Percentiles rank a stretch among this genome's conserved stretches.
Conservation (phyloP, 2,888 invertebrate genomes). For the Endomychus coccineus region DNA sequence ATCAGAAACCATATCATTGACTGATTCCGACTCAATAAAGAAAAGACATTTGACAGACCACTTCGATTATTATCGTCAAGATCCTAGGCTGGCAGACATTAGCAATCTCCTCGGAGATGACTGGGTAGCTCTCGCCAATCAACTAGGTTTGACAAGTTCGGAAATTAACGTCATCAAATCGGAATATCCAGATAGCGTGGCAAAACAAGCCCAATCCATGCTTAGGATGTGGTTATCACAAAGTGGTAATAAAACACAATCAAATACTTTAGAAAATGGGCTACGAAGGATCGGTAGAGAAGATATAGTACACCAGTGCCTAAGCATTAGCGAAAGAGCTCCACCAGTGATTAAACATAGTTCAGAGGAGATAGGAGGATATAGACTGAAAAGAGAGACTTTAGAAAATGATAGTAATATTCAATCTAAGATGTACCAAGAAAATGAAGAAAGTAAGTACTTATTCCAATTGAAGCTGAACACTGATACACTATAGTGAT, state of each 20-base stretch:
- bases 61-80: constrained; percentile 54
- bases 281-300: constrained; percentile 80
- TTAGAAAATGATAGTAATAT: constrained; percentile 5
- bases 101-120: constrained; percentile 65
- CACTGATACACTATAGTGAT: too few relatives aligned
- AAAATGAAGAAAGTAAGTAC: constrained; percentile 11
- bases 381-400: constrained; percentile 46
- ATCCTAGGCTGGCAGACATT: constrained; percentile 65
- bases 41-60: constrained; percentile 50
- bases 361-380: constrained; percentile 44
- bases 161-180: constrained; percentile 69
- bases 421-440: not conserved
- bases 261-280: constrained; percentile 67
- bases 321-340: constrained; percentile 52
- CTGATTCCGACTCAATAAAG: constrained; percentile 46
- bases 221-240: constrained; percentile 53
- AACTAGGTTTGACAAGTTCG: constrained; percentile 61
- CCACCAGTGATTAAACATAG: constrained; percentile 33
- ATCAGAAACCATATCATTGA: constrained; percentile 50
- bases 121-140: constrained; percentile 63
- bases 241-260: constrained; percentile 46
- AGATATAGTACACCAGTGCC: constrained; percentile 83
- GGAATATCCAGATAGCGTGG: constrained; percentile 64
- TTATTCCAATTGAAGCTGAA: too few relatives aligned
- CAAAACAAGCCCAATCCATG: constrained; percentile 69